Conservation (phyloP, 1,140 invertebrate species). For the Archivesica marissinica region DNA sequence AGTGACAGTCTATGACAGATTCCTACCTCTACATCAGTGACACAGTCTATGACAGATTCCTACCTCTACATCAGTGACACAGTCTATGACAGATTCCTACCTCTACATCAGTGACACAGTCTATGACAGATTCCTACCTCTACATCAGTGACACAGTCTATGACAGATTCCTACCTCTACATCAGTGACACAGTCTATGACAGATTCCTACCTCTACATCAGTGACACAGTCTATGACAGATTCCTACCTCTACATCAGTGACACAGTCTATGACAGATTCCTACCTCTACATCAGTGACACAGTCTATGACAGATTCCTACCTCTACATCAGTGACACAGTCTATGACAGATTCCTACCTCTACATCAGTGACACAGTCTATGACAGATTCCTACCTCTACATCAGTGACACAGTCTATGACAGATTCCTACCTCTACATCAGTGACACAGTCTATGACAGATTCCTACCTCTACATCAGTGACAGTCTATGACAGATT, state of each 20-base stretch:
- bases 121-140: conserved; percentile 75
- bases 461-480: conserved; percentile 70
- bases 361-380: conserved; percentile 73
- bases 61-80: conserved; percentile 75
- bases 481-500: conserved; percentile 72
- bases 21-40: conserved; percentile 72
- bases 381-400: conserved; percentile 74
- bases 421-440: conserved; percentile 72
- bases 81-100: conserved; percentile 75
- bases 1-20: conserved; percentile 72
- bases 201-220: conserved; percentile 72
- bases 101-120: conserved; percentile 73
- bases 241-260: conserved; percentile 69
- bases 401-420: conserved; percentile 75
- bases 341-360: conserved; percentile 73
- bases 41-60: conserved; percentile 74
- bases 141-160: conserved; percentile 73
- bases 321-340: conserved; percentile 76
- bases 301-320: conserved; percentile 72
- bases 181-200: conserved; percentile 76
- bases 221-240: conserved; percentile 76
- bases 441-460: conserved; percentile 76
- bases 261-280: conserved; percentile 75
- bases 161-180: conserved; percentile 73
- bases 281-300: conserved; percentile 74